phyloP scores from a whole-genome alignment of 1,140 invertebrate species.

The Rhagoletis zephyria region DNA sequence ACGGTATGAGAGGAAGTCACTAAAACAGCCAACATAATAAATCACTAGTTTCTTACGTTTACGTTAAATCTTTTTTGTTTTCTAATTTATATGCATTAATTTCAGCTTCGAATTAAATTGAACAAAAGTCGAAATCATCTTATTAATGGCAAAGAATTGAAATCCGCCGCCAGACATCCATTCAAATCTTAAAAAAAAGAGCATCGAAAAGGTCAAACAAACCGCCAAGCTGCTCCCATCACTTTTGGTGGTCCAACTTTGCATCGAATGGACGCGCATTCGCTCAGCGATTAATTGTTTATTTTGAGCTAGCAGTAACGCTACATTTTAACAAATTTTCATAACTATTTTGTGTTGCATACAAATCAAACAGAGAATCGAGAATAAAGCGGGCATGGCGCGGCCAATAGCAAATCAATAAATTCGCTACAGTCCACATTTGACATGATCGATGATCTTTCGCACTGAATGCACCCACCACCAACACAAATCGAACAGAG shows the following conservation, averaged over 20 bases:
- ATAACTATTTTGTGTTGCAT: background rate
- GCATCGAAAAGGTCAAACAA: too few relatives aligned
- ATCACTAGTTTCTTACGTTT: too few relatives aligned
- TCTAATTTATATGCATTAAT: too few relatives aligned
- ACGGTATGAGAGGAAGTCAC: too few relatives aligned
- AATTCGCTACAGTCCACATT: slow-evolving; percentile 13
- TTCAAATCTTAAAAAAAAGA: too few relatives aligned
- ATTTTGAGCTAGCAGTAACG: background rate
- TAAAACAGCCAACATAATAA: too few relatives aligned
- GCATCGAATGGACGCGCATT: background rate
- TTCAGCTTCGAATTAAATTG: background rate
- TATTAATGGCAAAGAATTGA: background rate
- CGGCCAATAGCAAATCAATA: background rate
- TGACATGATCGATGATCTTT: slow-evolving; percentile 43
- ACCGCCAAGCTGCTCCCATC: background rate
- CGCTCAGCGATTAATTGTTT: background rate
- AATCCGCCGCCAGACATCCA: too few relatives aligned
- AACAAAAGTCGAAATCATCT: background rate
- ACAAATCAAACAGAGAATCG: background rate
- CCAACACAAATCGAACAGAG: background rate
- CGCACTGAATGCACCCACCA: slow-evolving; percentile 1
- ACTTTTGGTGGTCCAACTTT: background rate
- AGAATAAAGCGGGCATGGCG: background rate
- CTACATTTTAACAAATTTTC: background rate
- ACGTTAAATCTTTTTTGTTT: too few relatives aligned